These are phyloP conservation scores for Falcaria lacertinaria DNA, from an alignment of 2,888 invertebrate species.

Conservation along the genomic window DNA sequence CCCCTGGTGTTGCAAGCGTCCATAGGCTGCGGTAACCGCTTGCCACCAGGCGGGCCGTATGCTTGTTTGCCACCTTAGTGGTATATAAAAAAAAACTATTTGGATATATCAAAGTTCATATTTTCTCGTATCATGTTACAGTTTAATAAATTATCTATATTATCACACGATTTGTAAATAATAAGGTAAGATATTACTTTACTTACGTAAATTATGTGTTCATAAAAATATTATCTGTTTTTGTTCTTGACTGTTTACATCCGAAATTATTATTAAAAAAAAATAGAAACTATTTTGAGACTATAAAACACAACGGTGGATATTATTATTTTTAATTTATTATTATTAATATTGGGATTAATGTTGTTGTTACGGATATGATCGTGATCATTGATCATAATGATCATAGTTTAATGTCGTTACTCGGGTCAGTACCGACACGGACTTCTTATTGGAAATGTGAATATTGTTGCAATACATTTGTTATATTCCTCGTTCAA, in stretches of 20 bases:
- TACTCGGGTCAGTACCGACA: conserved; percentile 16
- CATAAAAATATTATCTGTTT: conserved; percentile 48
- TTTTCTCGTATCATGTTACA: too few species aligned
- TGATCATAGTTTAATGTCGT: conserved; percentile 14
- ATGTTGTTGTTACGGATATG: not conserved
- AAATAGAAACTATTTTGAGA: conserved; percentile 22
- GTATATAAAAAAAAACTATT: too few species aligned
- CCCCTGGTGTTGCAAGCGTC: too few species aligned
- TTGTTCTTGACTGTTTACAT: conserved; percentile 48
- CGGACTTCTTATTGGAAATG: conserved; percentile 12
- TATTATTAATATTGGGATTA: conserved; percentile 11
- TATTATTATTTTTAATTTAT: conserved; percentile 27
- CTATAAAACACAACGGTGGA: conserved; percentile 40
- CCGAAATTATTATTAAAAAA: conserved; percentile 33
- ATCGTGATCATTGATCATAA: conserved; percentile 8
- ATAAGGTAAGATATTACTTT: conserved; percentile 35
- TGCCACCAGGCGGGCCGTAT: too few species aligned
- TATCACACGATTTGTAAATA: conserved; percentile 17
- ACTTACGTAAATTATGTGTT: conserved; percentile 63
- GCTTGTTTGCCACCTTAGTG: too few species aligned
- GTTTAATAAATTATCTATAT: too few species aligned
- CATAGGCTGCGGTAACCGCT: too few species aligned
- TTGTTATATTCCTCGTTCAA: conserved; percentile 21
- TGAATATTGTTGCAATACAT: conserved; percentile 19
- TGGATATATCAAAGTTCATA: too few species aligned